Conservation (phyloP, 2,888 invertebrate genomes). For the Toxonevra muliebris region DNA sequence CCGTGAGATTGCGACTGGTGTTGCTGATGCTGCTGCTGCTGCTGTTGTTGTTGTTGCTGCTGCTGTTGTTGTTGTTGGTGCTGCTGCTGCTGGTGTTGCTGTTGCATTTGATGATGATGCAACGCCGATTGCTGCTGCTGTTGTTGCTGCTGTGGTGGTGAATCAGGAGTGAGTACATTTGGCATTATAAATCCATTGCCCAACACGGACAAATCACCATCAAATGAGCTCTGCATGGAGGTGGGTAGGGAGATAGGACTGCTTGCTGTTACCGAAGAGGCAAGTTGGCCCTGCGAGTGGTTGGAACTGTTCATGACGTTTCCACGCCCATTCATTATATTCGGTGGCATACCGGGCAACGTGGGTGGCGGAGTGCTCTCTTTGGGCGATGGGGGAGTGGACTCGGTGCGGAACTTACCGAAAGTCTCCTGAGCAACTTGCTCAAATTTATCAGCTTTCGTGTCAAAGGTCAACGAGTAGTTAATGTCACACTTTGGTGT, state of each 20-base stretch:
- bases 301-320: constrained; percentile 48
- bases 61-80: constrained; percentile 41
- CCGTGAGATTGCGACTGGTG: constrained; percentile 37
- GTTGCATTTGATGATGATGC: constrained; percentile 43
- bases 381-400: constrained; percentile 63
- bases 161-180: constrained; percentile 64
- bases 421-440: constrained; percentile 76
- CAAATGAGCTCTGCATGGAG: constrained; percentile 81
- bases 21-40: constrained; percentile 33
- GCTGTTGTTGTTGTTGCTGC: constrained; percentile 34
- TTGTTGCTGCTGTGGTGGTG: constrained; percentile 59
- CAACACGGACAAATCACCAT: constrained; percentile 73
- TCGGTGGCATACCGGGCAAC: constrained; percentile 68
- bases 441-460: constrained; percentile 82
- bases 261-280: constrained; percentile 68
- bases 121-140: constrained; percentile 44
- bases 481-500: constrained; percentile 84
- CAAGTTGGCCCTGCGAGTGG: constrained; percentile 55
- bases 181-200: constrained; percentile 66
- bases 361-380: constrained; percentile 67
- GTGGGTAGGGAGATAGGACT: constrained; percentile 75
- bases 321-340: constrained; percentile 46
- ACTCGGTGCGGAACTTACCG: constrained; percentile 78
- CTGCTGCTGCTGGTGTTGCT: constrained; percentile 42
- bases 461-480: constrained; percentile 82